Base-by-base conservation (phyloP, 2,888 invertebrate species). In the Cantharis nigra region DNA sequence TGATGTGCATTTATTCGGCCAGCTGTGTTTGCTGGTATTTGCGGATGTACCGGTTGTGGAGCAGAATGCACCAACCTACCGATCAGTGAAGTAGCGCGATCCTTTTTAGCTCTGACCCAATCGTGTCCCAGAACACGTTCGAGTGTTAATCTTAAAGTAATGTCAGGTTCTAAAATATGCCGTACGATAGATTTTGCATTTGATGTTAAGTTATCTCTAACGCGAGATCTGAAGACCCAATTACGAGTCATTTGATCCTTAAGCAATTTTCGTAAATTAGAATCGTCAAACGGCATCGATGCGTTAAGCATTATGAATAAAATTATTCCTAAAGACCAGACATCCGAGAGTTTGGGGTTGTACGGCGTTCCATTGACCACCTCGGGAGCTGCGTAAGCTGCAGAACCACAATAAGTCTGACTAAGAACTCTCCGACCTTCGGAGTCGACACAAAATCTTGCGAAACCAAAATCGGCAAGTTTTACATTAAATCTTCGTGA, bases 341-440 rank as follows among this genome's bases (percentile, higher is more conserved):
- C 94, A 87, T 98, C 98, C 13, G 96, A 95, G 80, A 95, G 88
- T 88, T 96, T 96, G 0, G 96, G 96, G 88, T 97, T 95, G 87
- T 96, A 97, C 0, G 96, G 96, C 2, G 93, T 94, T 3, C 97
- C 97, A 85, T 94, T 94, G 67, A 98, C 95, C 3, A 98, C 95
- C 89, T 98, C 98, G 0, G 98, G 98, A 1, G 98, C 97, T 0
- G 98, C 98, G 87, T 98, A 98, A 0, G 98, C 97, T 3, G 97
- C 97, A 3, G 97, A 98, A n/a, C 98, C 98, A 87, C 98, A 98
- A 86, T 96, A 98, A 0, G 98, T 98, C 86, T 94, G 92, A 84
- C 97, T 97, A 75, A 96, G 91, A 5, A 96, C 92, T 62, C 95
- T 90, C 74, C 93, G 91, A 71, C 96, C 95, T 71, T 92, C 92